phyloP scores from a whole-genome alignment of 2,888 invertebrate species.

The Oscheius onirici region DNA sequence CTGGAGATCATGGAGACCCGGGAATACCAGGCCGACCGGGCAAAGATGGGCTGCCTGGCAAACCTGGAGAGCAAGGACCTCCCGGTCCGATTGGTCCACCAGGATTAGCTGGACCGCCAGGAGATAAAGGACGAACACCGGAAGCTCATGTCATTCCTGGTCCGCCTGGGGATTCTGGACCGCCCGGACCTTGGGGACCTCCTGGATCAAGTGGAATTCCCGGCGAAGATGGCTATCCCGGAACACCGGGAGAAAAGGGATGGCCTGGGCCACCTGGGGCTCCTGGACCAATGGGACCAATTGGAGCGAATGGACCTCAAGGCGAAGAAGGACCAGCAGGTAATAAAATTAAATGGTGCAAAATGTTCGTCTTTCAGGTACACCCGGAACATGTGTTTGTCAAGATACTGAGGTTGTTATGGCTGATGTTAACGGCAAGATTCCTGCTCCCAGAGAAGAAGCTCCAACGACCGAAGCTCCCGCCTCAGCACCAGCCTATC shows the following conservation, averaged over 20 bases:
- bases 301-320: conserved; percentile 59
- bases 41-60: conserved; percentile 62
- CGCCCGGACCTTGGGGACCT: conserved; percentile 67
- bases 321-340: conserved; percentile 68
- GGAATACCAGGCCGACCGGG: conserved; percentile 68
- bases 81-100: conserved; percentile 60
- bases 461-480: conserved; percentile 10
- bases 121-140: conserved; percentile 64
- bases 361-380: conserved; percentile 44
- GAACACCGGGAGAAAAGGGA: conserved; percentile 69
- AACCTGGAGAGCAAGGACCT: conserved; percentile 62
- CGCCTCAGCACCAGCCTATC: neutral
- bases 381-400: conserved; percentile 71
- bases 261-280: conserved; percentile 71
- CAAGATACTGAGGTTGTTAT: conserved; percentile 71
- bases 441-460: conserved; percentile 54
- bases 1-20: conserved; percentile 65
- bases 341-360: conserved; percentile 8
- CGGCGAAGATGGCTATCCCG: conserved; percentile 69
- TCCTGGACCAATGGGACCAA: conserved; percentile 64
- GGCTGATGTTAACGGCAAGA: conserved; percentile 57
- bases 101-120: conserved; percentile 63
- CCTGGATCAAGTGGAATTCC: conserved; percentile 62
- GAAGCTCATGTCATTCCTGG: conserved; percentile 71
- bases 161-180: conserved; percentile 65